These are phyloP conservation scores for Epinephelus moara DNA, from an alignment of 2,113 vertebrate species.

Conservation along the genomic window DNA sequence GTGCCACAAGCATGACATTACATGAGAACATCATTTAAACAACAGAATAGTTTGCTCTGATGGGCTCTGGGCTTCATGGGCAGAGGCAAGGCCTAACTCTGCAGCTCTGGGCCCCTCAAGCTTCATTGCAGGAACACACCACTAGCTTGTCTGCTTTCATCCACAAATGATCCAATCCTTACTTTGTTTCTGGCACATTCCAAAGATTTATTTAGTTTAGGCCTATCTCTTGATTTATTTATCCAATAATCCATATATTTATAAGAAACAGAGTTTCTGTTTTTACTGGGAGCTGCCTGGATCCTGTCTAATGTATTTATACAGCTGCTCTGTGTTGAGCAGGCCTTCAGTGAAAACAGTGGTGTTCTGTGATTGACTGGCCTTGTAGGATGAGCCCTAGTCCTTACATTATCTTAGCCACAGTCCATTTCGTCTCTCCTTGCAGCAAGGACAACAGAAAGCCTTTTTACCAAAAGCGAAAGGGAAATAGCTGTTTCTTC, in stretches of 20 bases:
- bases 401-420: constrained; percentile 66
- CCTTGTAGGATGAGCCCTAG: constrained; percentile 65
- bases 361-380: constrained; percentile 78
- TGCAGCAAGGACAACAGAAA: constrained; percentile 57
- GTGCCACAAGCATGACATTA: constrained; percentile 29
- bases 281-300: constrained; percentile 69
- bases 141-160: constrained; percentile 47
- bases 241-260: constrained; percentile 77
- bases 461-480: constrained; percentile 32
- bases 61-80: constrained; percentile 14
- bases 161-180: constrained; percentile 41
- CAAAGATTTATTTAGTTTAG: constrained; percentile 70
- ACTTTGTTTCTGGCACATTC: constrained; percentile 65
- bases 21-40: constrained; percentile 36
- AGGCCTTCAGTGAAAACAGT: constrained; percentile 71
- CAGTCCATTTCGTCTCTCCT: constrained; percentile 49
- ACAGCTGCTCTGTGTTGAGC: constrained; percentile 80
- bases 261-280: constrained; percentile 68
- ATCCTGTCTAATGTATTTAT: constrained; percentile 79
- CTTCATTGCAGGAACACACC: constrained; percentile 21
- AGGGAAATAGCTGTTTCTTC: constrained; percentile 36
- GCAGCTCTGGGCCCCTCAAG: constrained; percentile 33
- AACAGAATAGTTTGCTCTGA: constrained; percentile 5
- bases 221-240: constrained; percentile 77
- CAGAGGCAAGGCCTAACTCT: constrained; percentile 15